Evolutionary conservation across 2,888 invertebrate species (phyloP).

Genomic region (Rhagonycha lutea): DNA sequence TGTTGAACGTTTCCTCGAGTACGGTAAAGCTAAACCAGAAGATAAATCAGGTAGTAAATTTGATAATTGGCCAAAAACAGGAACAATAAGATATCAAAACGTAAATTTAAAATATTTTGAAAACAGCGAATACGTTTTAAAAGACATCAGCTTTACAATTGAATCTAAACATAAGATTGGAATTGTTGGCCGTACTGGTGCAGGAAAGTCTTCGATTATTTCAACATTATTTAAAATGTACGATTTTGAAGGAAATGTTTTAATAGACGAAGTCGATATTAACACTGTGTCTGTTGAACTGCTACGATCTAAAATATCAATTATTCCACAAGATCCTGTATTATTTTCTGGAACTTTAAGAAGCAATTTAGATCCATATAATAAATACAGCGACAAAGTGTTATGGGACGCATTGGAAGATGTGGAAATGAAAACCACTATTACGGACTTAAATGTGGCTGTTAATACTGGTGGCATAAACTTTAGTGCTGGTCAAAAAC

Average conservation of each 20-base stretch:
- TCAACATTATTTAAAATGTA: constrained; percentile 80
- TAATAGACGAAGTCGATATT: constrained; percentile 78
- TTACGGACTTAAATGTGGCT: constrained; percentile 67
- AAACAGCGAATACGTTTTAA: constrained; percentile 72
- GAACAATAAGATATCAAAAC: constrained; percentile 67
- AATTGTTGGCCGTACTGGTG: constrained; percentile 80
- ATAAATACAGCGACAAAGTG: constrained; percentile 74
- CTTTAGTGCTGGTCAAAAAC: constrained; percentile 59
- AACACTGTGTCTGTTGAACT: constrained; percentile 71
- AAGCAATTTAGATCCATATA: constrained; percentile 86
- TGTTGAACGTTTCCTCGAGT: constrained; percentile 74
- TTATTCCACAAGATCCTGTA: constrained; percentile 85
- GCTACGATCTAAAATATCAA: constrained; percentile 75
- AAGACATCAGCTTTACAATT: constrained; percentile 67
- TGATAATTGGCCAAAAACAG: constrained; percentile 72
- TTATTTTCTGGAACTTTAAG: constrained; percentile 84
- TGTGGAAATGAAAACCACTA: constrained; percentile 71
- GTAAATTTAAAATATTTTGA: constrained; percentile 74
- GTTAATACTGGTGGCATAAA: constrained; percentile 67
- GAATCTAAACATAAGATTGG: constrained; percentile 73
- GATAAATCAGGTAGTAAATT: constrained; percentile 55
- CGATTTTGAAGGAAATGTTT: constrained; percentile 73
- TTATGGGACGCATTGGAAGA: constrained; percentile 84
- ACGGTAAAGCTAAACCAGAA: constrained; percentile 55
- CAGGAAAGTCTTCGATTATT: constrained; percentile 78